phyloP scores from a whole-genome alignment of 2,797 vertebrate genomes.

The Parotocinclus haroldoi region DNA sequence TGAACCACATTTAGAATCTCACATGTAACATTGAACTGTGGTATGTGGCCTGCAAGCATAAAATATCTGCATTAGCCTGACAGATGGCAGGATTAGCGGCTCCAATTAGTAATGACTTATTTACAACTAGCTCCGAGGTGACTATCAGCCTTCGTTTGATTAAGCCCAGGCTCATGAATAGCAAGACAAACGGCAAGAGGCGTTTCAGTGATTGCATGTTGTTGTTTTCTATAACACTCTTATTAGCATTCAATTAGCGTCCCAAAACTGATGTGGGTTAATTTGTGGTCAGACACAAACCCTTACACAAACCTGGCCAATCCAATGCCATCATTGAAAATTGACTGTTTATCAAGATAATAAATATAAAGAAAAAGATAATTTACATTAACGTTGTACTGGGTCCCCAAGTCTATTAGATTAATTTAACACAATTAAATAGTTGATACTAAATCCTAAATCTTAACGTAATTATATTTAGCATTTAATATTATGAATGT shows the following conservation, averaged over 20 bases:
- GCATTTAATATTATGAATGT: constrained; percentile 11
- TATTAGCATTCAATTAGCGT: constrained; percentile 17
- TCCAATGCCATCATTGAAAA: constrained; percentile 7
- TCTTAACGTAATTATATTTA: constrained; percentile 13
- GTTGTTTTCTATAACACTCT: constrained; percentile 8
- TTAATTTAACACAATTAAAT: constrained; percentile 24
- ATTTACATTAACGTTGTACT: constrained; percentile 4
- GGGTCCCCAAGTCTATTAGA: constrained; percentile 3
- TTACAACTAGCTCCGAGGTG: constrained; percentile 27
- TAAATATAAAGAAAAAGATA: constrained; percentile 13
- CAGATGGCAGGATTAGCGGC: constrained; percentile 40
- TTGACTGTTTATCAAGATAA: constrained; percentile 18
- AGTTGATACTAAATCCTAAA: background rate
- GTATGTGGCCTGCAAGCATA: constrained; percentile 5
- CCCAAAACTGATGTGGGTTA: background rate
- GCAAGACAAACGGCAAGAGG: constrained; percentile 15
- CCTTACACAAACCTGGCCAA: background rate
- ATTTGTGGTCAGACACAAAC: constrained; percentile 16
- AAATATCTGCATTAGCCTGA: constrained; percentile 17
- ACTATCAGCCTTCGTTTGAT: constrained; percentile 33
- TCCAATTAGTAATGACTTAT: constrained; percentile 35
- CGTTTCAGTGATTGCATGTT: background rate
- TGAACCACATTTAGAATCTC: constrained; percentile 1
- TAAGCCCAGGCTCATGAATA: constrained; percentile 22
- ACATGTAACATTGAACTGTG: constrained; percentile 9